A percentile compares a stretch with the other conserved stretches of the same genome.
phyloP scores from a whole-genome alignment of 2,888 invertebrate species.

The Eupithecia vulgata region DNA sequence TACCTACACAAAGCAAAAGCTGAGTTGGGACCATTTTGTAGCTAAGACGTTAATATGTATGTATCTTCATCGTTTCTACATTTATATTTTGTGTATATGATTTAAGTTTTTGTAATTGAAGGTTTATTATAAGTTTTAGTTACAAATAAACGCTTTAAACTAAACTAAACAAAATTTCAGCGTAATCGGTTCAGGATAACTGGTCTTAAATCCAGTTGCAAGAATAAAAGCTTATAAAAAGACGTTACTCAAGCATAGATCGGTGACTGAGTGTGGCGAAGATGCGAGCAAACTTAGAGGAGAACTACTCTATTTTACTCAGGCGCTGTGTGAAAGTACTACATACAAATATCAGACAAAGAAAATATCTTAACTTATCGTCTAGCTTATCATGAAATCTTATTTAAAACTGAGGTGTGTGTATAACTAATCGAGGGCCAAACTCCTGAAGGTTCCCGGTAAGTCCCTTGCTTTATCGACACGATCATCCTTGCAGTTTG shows the following conservation, averaged over 20 bases:
- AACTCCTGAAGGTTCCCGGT: constrained; percentile 84
- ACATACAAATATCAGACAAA: neutral
- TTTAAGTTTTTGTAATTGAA: no score
- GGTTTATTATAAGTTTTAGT: no score
- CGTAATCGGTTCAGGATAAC: no score
- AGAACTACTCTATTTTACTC: neutral
- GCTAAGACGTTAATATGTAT: no score
- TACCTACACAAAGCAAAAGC: no score
- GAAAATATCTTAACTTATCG: neutral
- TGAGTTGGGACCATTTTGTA: no score
- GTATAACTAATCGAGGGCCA: constrained; percentile 81
- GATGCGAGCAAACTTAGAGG: neutral
- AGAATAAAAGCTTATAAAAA: no score
- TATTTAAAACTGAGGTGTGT: neutral
- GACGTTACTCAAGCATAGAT: neutral
- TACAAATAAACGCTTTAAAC: no score
- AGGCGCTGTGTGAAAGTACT: neutral
- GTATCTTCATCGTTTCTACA: no score
- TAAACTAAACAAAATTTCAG: no score
- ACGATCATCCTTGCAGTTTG: constrained; percentile 62
- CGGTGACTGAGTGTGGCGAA: neutral
- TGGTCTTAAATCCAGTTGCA: no score
- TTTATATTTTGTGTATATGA: no score
- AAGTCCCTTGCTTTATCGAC: constrained; percentile 65
- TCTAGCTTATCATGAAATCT: neutral